A percentile compares a stretch with the other conserved stretches of the same genome.
Conservation (phyloP, 2,797 vertebrate species). For the Pipistrellus pipistrellus region DNA sequence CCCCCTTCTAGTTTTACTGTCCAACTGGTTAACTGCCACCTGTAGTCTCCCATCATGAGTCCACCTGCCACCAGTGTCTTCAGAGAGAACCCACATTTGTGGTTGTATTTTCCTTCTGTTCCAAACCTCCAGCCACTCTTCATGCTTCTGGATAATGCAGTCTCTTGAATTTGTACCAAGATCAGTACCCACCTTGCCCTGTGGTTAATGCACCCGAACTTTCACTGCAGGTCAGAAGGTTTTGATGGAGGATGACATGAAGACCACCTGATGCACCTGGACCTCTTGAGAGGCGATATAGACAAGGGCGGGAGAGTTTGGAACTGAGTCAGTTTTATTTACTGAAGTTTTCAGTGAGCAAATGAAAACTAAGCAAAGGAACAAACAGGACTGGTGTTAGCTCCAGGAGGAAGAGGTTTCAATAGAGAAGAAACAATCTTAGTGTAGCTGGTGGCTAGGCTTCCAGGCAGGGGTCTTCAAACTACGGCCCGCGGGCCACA, state of each 20-base stretch:
- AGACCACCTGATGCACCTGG: background rate
- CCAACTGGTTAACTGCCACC: background rate
- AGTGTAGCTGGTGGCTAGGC: background rate
- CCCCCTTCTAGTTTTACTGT: background rate
- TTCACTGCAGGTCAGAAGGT: slow-evolving; percentile 1
- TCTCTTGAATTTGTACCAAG: background rate
- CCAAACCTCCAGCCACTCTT: background rate
- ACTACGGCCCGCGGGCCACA: too few species aligned
- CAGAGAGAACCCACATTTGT: background rate
- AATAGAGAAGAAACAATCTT: background rate
- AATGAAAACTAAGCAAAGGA: slow-evolving; percentile 42
- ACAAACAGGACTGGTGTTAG: background rate
- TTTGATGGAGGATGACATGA: background rate
- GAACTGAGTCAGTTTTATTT: background rate
- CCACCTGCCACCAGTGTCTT: background rate
- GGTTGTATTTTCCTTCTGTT: background rate
- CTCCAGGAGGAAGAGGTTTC: background rate
- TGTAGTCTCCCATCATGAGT: background rate
- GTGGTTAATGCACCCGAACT: background rate
- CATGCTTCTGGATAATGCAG: background rate
- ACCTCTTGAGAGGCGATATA: background rate
- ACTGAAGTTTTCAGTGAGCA: slow-evolving; percentile 38
- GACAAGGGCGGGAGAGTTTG: background rate
- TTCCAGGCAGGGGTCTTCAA: too few species aligned
- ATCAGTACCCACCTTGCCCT: background rate